Evolutionary conservation across 2,888 invertebrate genomes (phyloP).

Genomic region (Polyommatus icarus): DNA sequence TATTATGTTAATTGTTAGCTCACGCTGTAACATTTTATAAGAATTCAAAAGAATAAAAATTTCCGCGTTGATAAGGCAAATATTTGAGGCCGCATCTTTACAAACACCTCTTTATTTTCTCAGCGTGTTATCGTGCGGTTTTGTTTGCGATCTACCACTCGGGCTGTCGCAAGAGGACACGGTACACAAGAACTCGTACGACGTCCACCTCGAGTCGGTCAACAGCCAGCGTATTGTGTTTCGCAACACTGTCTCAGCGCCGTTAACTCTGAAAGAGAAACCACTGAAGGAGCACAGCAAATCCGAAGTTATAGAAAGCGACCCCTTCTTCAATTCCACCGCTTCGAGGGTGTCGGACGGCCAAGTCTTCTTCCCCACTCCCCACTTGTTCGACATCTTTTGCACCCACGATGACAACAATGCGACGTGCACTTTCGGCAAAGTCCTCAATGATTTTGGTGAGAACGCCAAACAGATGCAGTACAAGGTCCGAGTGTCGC

Average conservation of each 20-base stretch:
- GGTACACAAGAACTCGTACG: constrained; percentile 76
- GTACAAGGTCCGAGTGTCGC: constrained; percentile 60
- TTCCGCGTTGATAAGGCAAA: constrained; percentile 33
- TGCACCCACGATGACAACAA: constrained; percentile 60
- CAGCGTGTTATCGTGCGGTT: constrained; percentile 80
- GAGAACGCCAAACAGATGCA: constrained; percentile 48
- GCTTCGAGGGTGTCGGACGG: constrained; percentile 78
- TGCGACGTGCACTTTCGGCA: constrained; percentile 64
- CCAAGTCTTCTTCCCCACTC: constrained; percentile 82
- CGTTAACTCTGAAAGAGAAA: constrained; percentile 51
- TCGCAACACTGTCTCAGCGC: constrained; percentile 63
- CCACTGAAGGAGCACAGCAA: constrained; percentile 75
- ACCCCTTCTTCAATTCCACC: constrained; percentile 79
- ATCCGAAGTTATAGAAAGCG: constrained; percentile 76
- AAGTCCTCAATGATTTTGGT: constrained; percentile 55
- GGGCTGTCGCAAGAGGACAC: constrained; percentile 70
- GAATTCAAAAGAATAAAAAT: background rate
- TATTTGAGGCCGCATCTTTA: constrained; percentile 25
- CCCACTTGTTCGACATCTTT: constrained; percentile 71
- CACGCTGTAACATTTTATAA: background rate
- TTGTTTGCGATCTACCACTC: constrained; percentile 76
- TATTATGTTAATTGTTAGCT: background rate
- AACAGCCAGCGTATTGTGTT: constrained; percentile 62
- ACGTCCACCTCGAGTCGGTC: constrained; percentile 72
- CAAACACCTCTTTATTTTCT: constrained; percentile 38